Base-by-base conservation (phyloP, 2,888 invertebrate genomes). In the Pecten maximus region DNA sequence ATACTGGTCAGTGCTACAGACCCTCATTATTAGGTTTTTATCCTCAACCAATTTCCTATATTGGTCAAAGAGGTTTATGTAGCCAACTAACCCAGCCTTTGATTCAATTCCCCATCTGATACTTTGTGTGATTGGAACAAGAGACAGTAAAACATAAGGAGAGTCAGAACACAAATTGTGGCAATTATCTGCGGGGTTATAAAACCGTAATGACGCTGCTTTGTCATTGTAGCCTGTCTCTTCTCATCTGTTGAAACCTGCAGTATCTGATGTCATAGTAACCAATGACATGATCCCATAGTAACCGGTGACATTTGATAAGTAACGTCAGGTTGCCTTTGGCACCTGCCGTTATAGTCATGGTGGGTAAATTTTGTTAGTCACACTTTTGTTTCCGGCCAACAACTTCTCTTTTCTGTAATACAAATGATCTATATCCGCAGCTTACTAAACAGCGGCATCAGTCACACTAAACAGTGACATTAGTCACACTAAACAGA, bases 31-130 rank as follows among this genome's bases (percentile, higher is more conserved):
- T 1, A 74, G 28, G 74, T 28, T 6, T 23, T 74, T 74, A 28
- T 28, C 35, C 35, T 35, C 35, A 35, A 74, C 35, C 74, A 74
- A 74, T 74, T 74, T 74, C 74, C 74, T 74, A 2, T 74, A 74
- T 74, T 74, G 74, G 74, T 35, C 74, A 74, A 74, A 74, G 74
- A 74, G 74, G 74, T 74, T 74, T 74, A 74, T 35, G 35, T 74
- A 10, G 35, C 19, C 35, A 74, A 74, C 19, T 23, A 74, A 74
- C 28, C 2, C 74, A 28, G 74, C 74, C 28, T 74, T 74, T 74
- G 35, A 74, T 74, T 74, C 35, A 74, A 74, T 74, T 74, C 74
- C 74, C 74, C 15, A 35, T 74, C 35, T 8, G 28, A 28, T 74
- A 35, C 28, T 74, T 74, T 28, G 35, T 74, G 35, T 74, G 74